Conservation (phyloP, 2,113 vertebrate genomes). For the Paracanthobrama guichenoti region DNA sequence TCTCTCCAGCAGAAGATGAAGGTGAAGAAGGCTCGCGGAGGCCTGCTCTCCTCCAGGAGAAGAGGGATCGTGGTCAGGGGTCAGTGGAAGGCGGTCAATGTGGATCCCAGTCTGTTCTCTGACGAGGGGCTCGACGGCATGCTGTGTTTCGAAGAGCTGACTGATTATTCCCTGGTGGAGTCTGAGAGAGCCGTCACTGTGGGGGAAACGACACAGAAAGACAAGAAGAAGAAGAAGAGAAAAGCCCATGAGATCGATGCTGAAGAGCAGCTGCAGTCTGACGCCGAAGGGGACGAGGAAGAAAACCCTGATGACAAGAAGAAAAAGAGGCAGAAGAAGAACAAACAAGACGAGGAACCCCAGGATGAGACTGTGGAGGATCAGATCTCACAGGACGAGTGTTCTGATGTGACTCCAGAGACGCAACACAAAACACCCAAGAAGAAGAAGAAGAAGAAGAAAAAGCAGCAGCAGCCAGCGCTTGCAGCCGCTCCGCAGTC, state of each 20-base stretch:
- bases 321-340: slow-evolving; percentile 35
- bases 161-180: slow-evolving; percentile 82
- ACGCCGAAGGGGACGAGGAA: not conserved
- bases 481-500: slow-evolving; percentile 32
- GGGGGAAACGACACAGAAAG: slow-evolving; percentile 52
- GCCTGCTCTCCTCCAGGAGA: slow-evolving; percentile 56
- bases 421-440: slow-evolving; percentile 41
- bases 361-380: not conserved
- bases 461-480: slow-evolving; percentile 16
- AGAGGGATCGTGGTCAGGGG: slow-evolving; percentile 81
- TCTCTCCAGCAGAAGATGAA: slow-evolving; percentile 74
- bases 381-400: not conserved
- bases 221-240: slow-evolving; percentile 73
- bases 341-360: not conserved
- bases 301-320: not conserved
- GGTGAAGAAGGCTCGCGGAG: slow-evolving; percentile 52
- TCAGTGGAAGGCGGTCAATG: slow-evolving; percentile 82
- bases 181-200: slow-evolving; percentile 61
- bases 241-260: slow-evolving; percentile 58
- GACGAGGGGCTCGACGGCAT: slow-evolving; percentile 85
- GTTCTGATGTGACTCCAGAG: slow-evolving; percentile 1
- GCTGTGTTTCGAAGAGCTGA: slow-evolving; percentile 93
- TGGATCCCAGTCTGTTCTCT: slow-evolving; percentile 85
- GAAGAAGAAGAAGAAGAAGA: slow-evolving; percentile 64
- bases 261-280: slow-evolving; percentile 38